Base-by-base conservation (phyloP, 2,113 vertebrate genomes). In the Conger conger region DNA sequence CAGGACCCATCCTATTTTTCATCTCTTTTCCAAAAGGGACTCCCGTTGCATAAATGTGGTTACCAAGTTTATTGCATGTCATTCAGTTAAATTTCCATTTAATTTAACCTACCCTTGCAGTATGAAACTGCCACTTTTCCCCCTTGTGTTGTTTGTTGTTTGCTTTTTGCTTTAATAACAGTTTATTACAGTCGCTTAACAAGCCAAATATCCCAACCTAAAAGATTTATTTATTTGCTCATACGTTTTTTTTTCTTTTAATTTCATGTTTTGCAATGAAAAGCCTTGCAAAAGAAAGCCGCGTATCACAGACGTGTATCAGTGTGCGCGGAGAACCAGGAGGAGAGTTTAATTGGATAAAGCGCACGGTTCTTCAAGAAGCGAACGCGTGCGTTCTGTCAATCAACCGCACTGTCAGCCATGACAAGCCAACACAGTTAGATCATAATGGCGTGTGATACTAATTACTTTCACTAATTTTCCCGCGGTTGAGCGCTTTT, bases 51-150 rank as follows among this genome's bases (percentile, higher is more conserved):
- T 82, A 38, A 73, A 81, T 42, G 23, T 5, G 45, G 42, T 30
- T 53, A n/a, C 57, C 60, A 60, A 73, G 37, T 80, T 68, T 40
- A 85, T 81, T 37, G 30, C 82, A 82, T 38, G 45, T 53, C 35
- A 30, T 27, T 76, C 20, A 53, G 45, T 73, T 76, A 81, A 73
- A 37, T 23, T 27, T 76, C n/a, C 40, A 33, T 76, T 73, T n/a
- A 73, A 63, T 27, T 63, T 2, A 27, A 27, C 18, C 2, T 20
- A 63, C 23, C 68, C 27, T 11, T 11, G 68, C 27, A 33, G 5
- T 73, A 73, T 63, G 23, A 73, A 33, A 73, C 11, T 73, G 13
- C 16, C 20, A 18, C 20, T 33, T 11, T 33, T 33, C n/a, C 23
- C 68, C 45, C 45, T 50, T 27, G 3, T 23, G 0, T 23, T 20